Conservation (phyloP, 2,797 vertebrate species). For the Phalanger gymnotis region DNA sequence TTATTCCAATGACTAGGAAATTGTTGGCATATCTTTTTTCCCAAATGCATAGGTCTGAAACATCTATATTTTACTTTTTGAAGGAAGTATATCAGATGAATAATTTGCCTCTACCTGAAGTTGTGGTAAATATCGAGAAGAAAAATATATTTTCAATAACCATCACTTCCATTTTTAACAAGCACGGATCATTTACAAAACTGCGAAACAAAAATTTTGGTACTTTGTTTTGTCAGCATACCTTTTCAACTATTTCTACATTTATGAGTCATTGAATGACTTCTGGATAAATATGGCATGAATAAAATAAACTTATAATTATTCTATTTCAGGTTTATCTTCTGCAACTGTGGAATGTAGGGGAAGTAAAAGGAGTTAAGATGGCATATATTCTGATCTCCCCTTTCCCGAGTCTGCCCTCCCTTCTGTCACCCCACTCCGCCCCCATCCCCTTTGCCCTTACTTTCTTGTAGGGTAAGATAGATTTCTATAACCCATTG, state of each 20-base stretch:
- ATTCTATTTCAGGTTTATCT: background rate
- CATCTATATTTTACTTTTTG: conserved; percentile 48
- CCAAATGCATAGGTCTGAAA: background rate
- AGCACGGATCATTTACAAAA: conserved; percentile 66
- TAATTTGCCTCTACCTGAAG: conserved; percentile 70
- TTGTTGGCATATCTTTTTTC: conserved; percentile 47
- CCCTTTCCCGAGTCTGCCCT: no score
- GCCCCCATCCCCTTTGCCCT: no score
- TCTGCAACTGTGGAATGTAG: background rate
- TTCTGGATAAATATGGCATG: conserved; percentile 58
- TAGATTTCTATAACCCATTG: no score
- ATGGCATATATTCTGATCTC: no score
- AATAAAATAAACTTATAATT: conserved; percentile 20
- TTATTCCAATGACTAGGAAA: conserved; percentile 2
- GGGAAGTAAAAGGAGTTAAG: background rate
- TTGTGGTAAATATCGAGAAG: conserved; percentile 70
- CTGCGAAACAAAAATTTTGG: conserved; percentile 46
- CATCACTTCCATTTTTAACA: conserved; percentile 70
- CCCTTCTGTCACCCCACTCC: no score
- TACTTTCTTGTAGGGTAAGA: no score
- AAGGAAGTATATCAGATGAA: conserved; percentile 65
- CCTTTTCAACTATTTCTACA: conserved; percentile 63
- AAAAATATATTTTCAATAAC: conserved; percentile 73
- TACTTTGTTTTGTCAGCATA: conserved; percentile 54
- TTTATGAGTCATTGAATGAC: conserved; percentile 49